A percentile compares a stretch with the other conserved stretches of the same genome.
These are phyloP conservation scores for Silvanus unidentatus DNA, from an alignment of 2,888 invertebrate species.

Conservation along the genomic window DNA sequence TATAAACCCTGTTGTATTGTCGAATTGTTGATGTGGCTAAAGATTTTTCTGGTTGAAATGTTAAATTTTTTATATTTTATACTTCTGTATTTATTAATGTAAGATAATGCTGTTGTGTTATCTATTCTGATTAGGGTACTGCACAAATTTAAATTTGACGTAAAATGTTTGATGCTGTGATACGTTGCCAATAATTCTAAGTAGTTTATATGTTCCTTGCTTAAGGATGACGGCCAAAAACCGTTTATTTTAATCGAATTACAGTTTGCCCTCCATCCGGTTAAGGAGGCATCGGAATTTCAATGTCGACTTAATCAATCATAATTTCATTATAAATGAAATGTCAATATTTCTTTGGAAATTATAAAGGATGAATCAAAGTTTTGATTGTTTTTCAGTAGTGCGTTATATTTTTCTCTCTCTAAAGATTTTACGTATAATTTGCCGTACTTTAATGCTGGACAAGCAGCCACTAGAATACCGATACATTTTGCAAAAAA, in stretches of 20 bases:
- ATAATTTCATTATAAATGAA: not conserved
- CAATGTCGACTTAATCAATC: not conserved
- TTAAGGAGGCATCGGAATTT: constrained; percentile 4
- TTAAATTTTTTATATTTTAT: constrained; percentile 1
- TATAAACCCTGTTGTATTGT: not conserved
- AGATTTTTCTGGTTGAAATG: not conserved
- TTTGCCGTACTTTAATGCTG: constrained; percentile 5
- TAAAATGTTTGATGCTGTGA: not conserved
- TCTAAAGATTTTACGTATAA: constrained; percentile 7
- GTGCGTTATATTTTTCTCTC: constrained; percentile 6
- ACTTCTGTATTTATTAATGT: not conserved
- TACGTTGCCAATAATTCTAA: constrained; percentile 2
- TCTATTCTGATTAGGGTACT: constrained; percentile 4
- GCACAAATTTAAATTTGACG: not conserved
- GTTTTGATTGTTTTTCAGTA: not conserved
- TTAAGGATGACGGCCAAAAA: not conserved
- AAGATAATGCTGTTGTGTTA: constrained; percentile 6
- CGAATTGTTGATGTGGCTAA: not conserved
- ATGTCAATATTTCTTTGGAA: too few species aligned
- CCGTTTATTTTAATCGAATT: not conserved
- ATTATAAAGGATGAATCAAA: too few species aligned
- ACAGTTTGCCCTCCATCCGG: constrained; percentile 3
- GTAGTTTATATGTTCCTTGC: constrained; percentile 1
- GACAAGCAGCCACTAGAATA: not conserved
- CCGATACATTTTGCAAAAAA: constrained; percentile 2